A percentile compares a stretch with the other conserved stretches of the same genome.
Evolutionary conservation across 1,140 invertebrate species (phyloP).

Genomic region (Trichonephila inaurata): DNA sequence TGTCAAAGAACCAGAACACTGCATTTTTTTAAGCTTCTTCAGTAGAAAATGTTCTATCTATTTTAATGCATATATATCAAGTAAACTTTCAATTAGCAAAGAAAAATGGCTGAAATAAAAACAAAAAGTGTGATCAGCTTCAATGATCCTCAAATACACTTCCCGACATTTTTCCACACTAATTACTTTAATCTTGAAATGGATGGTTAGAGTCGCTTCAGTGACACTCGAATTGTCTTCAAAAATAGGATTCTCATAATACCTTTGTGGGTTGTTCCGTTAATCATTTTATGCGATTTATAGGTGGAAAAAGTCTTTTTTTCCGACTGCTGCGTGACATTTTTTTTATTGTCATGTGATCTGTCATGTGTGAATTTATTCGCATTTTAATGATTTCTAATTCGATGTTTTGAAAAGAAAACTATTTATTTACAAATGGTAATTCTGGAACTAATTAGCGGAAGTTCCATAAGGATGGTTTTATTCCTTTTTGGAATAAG

Average conservation of each 20-base stretch:
- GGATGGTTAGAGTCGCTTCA: neutral
- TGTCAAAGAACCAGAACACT: too few species aligned
- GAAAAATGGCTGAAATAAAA: neutral
- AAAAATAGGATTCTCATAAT: constrained; percentile 27
- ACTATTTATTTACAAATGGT: too few species aligned
- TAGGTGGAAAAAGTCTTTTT: neutral
- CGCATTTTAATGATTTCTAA: too few species aligned
- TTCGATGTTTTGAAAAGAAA: too few species aligned
- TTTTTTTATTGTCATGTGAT: neutral
- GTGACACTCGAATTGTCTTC: neutral
- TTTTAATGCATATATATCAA: neutral
- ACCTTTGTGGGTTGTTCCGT: neutral
- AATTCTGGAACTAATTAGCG: too few species aligned
- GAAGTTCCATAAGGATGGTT: too few species aligned
- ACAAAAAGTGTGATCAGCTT: neutral
- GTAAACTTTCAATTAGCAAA: neutral
- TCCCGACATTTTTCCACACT: neutral
- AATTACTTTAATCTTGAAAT: constrained; percentile 58
- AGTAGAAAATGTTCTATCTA: too few species aligned
- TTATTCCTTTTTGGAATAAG: too few species aligned
- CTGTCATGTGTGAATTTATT: too few species aligned
- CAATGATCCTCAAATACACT: neutral
- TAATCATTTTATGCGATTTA: constrained; percentile 31
- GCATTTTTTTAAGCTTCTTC: too few species aligned
- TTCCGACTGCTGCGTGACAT: neutral